Conservation (phyloP, 2,888 invertebrate species). For the Thalpophila matura region DNA sequence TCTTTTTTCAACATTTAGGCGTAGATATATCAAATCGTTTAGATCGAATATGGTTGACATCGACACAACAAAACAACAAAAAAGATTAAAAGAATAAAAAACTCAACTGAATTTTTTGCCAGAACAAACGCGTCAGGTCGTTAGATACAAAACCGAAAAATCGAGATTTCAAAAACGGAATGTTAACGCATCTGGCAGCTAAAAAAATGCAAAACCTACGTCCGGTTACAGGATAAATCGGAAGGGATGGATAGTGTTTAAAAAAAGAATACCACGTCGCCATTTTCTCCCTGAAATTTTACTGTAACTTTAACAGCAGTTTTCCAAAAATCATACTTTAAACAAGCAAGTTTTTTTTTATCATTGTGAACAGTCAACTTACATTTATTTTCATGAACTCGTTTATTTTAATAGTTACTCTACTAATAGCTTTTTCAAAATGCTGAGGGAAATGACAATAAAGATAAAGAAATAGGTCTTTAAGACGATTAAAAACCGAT, state of each 20-base stretch:
- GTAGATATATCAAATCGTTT: no score
- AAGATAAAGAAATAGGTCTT: conserved; percentile 8
- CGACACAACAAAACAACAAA: background rate
- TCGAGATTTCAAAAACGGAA: conserved; percentile 49
- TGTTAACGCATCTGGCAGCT: conserved; percentile 46
- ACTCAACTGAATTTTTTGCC: conserved; percentile 19
- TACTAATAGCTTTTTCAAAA: background rate
- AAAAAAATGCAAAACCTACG: conserved; percentile 43
- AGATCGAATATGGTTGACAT: background rate
- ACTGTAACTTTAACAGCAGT: background rate
- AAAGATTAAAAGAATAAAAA: conserved; percentile 7
- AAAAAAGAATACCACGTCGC: conserved; percentile 23
- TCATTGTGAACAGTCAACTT: background rate
- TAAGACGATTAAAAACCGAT: conserved; percentile 22
- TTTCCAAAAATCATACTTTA: background rate
- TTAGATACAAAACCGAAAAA: conserved; percentile 49
- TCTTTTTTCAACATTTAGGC: no score
- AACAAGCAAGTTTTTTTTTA: background rate
- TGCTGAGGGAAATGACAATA: background rate
- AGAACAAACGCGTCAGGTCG: conserved; percentile 36
- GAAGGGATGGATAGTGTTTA: conserved; percentile 35
- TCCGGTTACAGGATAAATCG: conserved; percentile 54
- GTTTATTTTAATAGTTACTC: no score
- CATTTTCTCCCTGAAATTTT: conserved; percentile 2
- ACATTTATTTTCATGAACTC: background rate